Evolutionary conservation across 2,888 invertebrate genomes (phyloP).

Genomic region (Melieria picta): DNA sequence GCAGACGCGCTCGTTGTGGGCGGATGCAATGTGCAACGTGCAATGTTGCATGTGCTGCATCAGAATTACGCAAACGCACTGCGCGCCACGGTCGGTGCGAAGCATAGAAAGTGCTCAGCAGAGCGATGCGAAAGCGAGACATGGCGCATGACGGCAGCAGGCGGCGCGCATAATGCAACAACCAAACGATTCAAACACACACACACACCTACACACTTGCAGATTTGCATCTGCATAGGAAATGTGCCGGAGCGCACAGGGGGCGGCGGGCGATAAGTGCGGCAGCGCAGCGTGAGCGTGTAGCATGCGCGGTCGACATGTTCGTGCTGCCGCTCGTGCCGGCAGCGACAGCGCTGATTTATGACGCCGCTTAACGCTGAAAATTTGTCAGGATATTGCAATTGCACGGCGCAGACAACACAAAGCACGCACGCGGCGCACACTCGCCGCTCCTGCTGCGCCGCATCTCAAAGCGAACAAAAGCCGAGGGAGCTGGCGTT

Average conservation of each 20-base stretch:
- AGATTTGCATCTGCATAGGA: too few relatives aligned
- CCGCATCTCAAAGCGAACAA: too few relatives aligned
- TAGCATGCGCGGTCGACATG: too few relatives aligned
- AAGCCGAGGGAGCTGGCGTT: neutral
- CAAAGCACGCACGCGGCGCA: constrained; percentile 17
- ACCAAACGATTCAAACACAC: constrained; percentile 20
- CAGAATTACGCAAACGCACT: neutral
- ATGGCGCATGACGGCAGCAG: neutral
- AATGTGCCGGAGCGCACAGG: too few relatives aligned
- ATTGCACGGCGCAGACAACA: constrained; percentile 48
- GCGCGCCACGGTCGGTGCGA: neutral
- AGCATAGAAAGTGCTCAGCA: too few relatives aligned
- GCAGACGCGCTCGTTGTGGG: too few relatives aligned
- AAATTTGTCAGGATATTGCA: constrained; percentile 59
- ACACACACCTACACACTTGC: too few relatives aligned
- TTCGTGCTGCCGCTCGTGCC: neutral
- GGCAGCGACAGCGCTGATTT: constrained; percentile 53
- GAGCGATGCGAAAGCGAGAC: too few relatives aligned
- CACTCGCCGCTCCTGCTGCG: neutral
- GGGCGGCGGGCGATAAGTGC: too few relatives aligned
- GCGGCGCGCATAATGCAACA: constrained; percentile 5
- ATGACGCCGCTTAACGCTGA: constrained; percentile 60
- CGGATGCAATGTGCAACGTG: too few relatives aligned
- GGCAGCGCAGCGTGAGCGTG: too few relatives aligned
- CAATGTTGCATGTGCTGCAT: too few relatives aligned